Percentiles rank a stretch among this genome's conserved stretches.
Evolutionary conservation across 2,888 invertebrate genomes (phyloP).

Genomic region (Cheilosia impressa): DNA sequence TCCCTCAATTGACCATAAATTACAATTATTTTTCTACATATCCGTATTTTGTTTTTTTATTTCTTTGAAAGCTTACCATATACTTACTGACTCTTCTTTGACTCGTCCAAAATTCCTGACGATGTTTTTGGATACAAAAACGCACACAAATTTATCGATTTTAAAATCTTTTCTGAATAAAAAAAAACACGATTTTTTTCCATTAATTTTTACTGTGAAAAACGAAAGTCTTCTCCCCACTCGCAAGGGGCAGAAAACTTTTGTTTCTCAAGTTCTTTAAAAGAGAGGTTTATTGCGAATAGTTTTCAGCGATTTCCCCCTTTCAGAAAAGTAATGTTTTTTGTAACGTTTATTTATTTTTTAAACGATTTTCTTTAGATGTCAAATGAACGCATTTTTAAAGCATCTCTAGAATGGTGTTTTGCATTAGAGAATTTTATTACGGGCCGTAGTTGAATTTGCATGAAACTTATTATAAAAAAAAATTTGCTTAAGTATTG

Average conservation of each 20-base stretch:
- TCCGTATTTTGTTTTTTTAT: constrained; percentile 39
- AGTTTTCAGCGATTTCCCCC: constrained; percentile 62
- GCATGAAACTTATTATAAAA: constrained; percentile 46
- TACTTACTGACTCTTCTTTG: constrained; percentile 82
- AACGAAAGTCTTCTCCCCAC: constrained; percentile 43
- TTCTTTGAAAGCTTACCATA: constrained; percentile 76
- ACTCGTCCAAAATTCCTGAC: constrained; percentile 83
- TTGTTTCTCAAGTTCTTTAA: constrained; percentile 55
- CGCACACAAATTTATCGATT: constrained; percentile 75
- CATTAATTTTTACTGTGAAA: constrained; percentile 40
- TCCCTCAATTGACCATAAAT: constrained; percentile 42
- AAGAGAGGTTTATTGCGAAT: constrained; percentile 75
- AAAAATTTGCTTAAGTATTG: constrained; percentile 49
- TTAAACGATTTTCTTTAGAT: constrained; percentile 49
- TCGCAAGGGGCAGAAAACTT: constrained; percentile 66
- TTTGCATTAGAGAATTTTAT: constrained; percentile 51
- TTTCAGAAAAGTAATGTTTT: constrained; percentile 50
- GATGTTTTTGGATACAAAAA: constrained; percentile 80
- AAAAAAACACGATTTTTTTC: constrained; percentile 65
- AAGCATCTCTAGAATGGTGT: constrained; percentile 25
- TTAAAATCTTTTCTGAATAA: constrained; percentile 74
- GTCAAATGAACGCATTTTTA: constrained; percentile 27
- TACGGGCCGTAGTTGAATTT: constrained; percentile 31
- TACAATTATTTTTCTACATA: constrained; percentile 56
- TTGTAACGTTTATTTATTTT: constrained; percentile 7